Conservation (phyloP, 2,888 invertebrate genomes). For the Parnassius mnemosyne region DNA sequence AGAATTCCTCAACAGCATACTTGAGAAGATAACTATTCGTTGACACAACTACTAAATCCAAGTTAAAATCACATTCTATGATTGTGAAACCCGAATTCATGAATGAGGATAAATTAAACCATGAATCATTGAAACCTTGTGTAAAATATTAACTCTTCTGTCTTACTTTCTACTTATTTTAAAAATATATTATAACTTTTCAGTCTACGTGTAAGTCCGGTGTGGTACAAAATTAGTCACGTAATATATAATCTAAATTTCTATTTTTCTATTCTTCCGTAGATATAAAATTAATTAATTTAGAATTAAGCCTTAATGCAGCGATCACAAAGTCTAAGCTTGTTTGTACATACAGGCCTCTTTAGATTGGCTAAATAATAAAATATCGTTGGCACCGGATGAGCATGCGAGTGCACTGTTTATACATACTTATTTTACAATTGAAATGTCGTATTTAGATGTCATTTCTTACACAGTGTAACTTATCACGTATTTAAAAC, state of each 20-base stretch:
- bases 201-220: constrained; percentile 13
- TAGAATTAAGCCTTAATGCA: constrained; percentile 37
- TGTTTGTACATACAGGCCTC: constrained; percentile 49
- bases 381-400: constrained; percentile 55
- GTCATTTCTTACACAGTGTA: constrained; percentile 8
- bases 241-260: constrained; percentile 7
- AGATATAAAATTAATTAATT: constrained; percentile 17
- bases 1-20: neutral
- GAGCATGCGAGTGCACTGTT: constrained; percentile 69
- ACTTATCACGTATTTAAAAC: constrained; percentile 18
- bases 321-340: constrained; percentile 43
- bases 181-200: constrained; percentile 14
- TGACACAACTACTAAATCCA: constrained; percentile 12
- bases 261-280: constrained; percentile 10
- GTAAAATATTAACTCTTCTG: constrained; percentile 25
- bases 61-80: constrained; percentile 5
- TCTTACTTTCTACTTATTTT: constrained; percentile 12
- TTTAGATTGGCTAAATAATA: constrained; percentile 32
- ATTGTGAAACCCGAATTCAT: constrained; percentile 13
- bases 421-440: constrained; percentile 12
- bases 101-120: constrained; percentile 14
- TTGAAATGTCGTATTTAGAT: neutral
- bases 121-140: constrained; percentile 18
- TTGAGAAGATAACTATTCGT: neutral
- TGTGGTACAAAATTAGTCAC: constrained; percentile 22